Evolutionary conservation across 2,113 vertebrate species (phyloP).

Genomic region (Plecturocebus donacophilus): DNA sequence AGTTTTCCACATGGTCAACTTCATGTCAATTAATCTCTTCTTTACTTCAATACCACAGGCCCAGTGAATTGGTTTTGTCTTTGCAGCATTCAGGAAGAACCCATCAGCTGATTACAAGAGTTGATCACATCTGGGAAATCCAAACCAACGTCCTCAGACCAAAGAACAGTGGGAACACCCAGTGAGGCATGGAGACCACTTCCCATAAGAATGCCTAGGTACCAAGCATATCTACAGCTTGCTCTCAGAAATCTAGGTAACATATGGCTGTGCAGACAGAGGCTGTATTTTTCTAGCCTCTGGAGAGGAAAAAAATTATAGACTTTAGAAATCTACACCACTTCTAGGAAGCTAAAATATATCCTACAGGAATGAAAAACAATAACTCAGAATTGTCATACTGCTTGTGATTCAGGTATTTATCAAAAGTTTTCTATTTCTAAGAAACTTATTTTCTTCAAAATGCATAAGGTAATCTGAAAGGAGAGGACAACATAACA

Average conservation of each 20-base stretch:
- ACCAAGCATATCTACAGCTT: not conserved
- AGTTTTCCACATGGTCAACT: no score
- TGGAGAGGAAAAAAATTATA: not conserved
- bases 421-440: not conserved
- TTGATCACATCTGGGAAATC: not conserved
- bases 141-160: not conserved
- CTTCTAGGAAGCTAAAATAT: not conserved
- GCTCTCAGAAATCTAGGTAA: not conserved
- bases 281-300: not conserved
- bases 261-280: not conserved
- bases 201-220: not conserved
- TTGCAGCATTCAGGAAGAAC: no score
- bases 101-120: not conserved
- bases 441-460: slow-evolving; percentile 32
- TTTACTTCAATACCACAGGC: no score
- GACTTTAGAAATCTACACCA: slow-evolving; percentile 36
- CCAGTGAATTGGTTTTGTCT: no score
- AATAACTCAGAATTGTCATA: slow-evolving; percentile 13
- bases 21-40: no score
- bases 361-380: not conserved
- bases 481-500: slow-evolving; percentile 6
- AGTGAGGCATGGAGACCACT: not conserved
- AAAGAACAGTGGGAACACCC: not conserved
- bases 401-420: slow-evolving; percentile 35
- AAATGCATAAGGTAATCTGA: not conserved